A percentile compares a stretch with the other conserved stretches of the same genome.
Conservation (phyloP, 2,797 vertebrate species). For the Pogonophryne albipinna region DNA sequence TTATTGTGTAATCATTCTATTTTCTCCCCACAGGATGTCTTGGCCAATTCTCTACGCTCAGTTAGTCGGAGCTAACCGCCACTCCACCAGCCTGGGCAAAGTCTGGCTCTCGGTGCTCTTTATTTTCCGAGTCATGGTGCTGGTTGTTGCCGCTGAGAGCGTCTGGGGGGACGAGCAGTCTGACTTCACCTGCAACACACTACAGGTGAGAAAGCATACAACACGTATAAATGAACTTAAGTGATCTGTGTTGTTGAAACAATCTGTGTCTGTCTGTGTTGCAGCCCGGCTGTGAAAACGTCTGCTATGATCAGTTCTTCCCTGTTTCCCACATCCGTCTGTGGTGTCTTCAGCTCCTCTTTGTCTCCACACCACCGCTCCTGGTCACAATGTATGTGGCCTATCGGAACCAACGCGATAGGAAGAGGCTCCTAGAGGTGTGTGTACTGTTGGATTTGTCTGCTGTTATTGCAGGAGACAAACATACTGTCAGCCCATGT, state of each 20-base stretch:
- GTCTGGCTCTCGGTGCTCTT: slow-evolving; percentile 85
- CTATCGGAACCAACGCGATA: slow-evolving; percentile 74
- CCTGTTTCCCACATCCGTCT: slow-evolving; percentile 85
- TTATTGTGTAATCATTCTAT: background rate
- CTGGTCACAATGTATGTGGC: slow-evolving; percentile 80
- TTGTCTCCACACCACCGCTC: slow-evolving; percentile 81
- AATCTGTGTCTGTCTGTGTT: background rate
- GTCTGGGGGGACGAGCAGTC: slow-evolving; percentile 87
- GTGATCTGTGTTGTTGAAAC: background rate
- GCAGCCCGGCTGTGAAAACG: slow-evolving; percentile 84
- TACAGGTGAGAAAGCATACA: slow-evolving; percentile 59
- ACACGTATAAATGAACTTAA: background rate
- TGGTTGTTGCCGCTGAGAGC: slow-evolving; percentile 83
- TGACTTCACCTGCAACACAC: slow-evolving; percentile 85
- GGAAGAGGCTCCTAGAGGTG: slow-evolving; percentile 73
- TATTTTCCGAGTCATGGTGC: slow-evolving; percentile 83
- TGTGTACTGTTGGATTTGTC: background rate
- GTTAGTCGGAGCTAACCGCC: slow-evolving; percentile 79
- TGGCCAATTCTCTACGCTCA: slow-evolving; percentile 81
- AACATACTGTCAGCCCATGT: too few relatives aligned
- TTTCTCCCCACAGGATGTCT: slow-evolving; percentile 66
- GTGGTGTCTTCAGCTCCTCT: slow-evolving; percentile 85
- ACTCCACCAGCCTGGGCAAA: slow-evolving; percentile 85
- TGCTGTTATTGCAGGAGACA: background rate
- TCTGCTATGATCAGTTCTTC: slow-evolving; percentile 86